phyloP scores from a whole-genome alignment of 1,140 invertebrate genomes.

The Megalopta genalis region DNA sequence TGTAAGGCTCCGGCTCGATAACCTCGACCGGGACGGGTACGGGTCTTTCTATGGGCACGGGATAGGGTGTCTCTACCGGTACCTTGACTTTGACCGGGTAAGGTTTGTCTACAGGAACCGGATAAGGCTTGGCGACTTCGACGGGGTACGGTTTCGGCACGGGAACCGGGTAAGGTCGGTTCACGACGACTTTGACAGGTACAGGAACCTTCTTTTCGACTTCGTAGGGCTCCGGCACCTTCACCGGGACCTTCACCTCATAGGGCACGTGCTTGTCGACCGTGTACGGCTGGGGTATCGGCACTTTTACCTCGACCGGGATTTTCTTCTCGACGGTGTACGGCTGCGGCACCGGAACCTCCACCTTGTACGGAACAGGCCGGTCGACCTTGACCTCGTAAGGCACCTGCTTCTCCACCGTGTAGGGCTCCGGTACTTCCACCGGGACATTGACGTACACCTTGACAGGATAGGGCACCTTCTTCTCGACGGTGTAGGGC shows the following conservation, averaged over 20 bases:
- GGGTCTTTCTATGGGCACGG: conserved; percentile 83
- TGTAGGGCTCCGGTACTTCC: conserved; percentile 83
- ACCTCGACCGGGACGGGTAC: conserved; percentile 84
- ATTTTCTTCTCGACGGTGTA: conserved; percentile 84
- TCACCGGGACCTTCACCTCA: conserved; percentile 83
- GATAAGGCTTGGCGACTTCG: conserved; percentile 85
- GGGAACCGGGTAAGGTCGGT: conserved; percentile 81
- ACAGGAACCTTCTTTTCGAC: conserved; percentile 82
- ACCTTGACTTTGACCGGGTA: conserved; percentile 83
- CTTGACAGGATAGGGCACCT: conserved; percentile 74
- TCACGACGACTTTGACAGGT: conserved; percentile 83
- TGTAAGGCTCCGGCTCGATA: conserved; percentile 59
- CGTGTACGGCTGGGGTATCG: conserved; percentile 82
- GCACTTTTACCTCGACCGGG: conserved; percentile 82
- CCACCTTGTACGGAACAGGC: conserved; percentile 81
- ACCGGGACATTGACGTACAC: conserved; percentile 64
- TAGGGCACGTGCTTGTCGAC: conserved; percentile 84
- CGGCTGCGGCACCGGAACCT: conserved; percentile 82
- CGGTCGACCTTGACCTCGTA: conserved; percentile 85
- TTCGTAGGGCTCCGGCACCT: conserved; percentile 83
- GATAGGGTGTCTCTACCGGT: conserved; percentile 82
- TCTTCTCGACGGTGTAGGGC: conserved; percentile 81
- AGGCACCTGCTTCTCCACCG: conserved; percentile 82
- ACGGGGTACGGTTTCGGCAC: conserved; percentile 82
- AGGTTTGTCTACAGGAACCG: conserved; percentile 86